Evolutionary conservation across 2,888 invertebrate genomes (phyloP).

Genomic region (Saturnia pavonia): DNA sequence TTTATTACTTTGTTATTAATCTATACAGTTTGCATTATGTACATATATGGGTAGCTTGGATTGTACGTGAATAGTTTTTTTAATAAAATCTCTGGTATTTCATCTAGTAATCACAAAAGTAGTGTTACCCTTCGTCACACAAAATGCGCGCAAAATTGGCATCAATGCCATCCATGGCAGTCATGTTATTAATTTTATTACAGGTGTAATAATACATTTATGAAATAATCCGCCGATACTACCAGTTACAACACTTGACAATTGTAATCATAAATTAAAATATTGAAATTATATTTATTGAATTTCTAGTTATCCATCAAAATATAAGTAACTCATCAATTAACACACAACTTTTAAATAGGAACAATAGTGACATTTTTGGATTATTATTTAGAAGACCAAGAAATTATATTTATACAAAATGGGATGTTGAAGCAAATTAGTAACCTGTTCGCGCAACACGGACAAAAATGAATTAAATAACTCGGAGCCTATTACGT

Average conservation of each 20-base stretch:
- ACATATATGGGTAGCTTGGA: conserved; percentile 4
- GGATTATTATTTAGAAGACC: neutral
- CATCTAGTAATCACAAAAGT: no score
- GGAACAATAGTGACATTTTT: neutral
- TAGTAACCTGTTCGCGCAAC: conserved; percentile 55
- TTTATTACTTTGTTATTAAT: conserved; percentile 52
- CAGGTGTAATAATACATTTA: neutral
- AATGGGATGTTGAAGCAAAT: conserved; percentile 50
- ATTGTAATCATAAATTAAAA: neutral
- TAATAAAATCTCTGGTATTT: neutral
- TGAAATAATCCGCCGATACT: neutral
- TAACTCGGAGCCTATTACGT: conserved; percentile 73
- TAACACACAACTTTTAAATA: neutral
- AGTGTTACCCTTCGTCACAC: no score
- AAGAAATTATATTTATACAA: conserved; percentile 16
- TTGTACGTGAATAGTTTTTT: neutral
- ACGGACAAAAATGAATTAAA: conserved; percentile 69
- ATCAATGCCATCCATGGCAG: no score
- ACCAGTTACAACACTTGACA: no score
- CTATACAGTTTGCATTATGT: conserved; percentile 32
- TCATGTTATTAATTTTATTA: neutral
- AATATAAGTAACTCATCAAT: neutral
- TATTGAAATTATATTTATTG: neutral
- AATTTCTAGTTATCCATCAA: neutral
- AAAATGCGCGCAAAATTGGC: no score